Conservation (phyloP, 2,113 vertebrate genomes). For the Gracilinanus agilis region DNA sequence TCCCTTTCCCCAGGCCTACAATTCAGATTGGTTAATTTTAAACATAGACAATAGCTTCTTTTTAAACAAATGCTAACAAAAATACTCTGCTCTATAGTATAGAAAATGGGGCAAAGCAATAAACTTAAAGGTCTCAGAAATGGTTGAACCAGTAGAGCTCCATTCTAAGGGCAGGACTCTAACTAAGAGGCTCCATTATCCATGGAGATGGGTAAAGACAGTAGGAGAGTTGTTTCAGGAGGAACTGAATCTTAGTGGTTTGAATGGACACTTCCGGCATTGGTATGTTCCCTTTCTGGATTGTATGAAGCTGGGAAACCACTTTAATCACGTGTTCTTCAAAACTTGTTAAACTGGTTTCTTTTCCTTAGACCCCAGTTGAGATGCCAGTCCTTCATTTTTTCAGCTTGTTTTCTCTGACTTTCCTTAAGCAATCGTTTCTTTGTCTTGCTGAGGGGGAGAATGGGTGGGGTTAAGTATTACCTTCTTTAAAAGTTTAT, state of each 20-base stretch:
- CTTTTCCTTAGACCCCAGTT: conserved; percentile 64
- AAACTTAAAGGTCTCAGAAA: background rate
- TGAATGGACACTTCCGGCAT: conserved; percentile 71
- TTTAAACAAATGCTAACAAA: conserved; percentile 5
- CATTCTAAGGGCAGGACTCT: background rate
- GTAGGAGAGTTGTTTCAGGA: conserved; percentile 36
- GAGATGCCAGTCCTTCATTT: conserved; percentile 53
- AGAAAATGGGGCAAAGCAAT: background rate
- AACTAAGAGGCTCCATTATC: background rate
- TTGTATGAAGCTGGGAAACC: conserved; percentile 63
- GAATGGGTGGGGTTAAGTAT: conserved; percentile 22
- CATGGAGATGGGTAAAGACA: conserved; percentile 47
- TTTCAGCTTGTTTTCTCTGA: conserved; percentile 57
- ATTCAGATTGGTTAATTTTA: conserved; percentile 20
- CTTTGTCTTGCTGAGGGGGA: conserved; percentile 41
- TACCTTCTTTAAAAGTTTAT: conserved; percentile 6
- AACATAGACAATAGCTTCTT: conserved; percentile 43
- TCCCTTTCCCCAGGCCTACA: background rate
- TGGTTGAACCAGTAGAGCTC: background rate
- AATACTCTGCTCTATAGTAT: conserved; percentile 7
- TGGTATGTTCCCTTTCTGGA: conserved; percentile 65
- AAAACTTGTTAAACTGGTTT: conserved; percentile 78
- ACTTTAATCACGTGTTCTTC: conserved; percentile 62
- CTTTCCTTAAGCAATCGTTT: conserved; percentile 35
- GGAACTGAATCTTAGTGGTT: conserved; percentile 73